Conservation (phyloP, 1,140 invertebrate species). For the Drosophila guanche region DNA sequence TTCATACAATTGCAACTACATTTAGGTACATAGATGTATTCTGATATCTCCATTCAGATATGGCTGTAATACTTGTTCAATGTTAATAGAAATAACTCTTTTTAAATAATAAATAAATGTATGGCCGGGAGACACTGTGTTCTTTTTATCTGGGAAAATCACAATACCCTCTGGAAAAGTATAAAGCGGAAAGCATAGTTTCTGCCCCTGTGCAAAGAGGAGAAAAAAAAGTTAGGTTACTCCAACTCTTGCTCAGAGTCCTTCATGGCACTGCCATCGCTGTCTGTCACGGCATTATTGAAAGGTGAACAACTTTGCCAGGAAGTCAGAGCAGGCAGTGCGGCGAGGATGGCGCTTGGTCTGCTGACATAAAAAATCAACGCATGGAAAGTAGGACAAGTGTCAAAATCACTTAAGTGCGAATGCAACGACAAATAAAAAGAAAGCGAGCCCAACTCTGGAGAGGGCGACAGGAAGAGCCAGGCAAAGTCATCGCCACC, state of each 20-base stretch:
- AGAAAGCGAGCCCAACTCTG: constrained; percentile 61
- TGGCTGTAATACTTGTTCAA: too few species aligned
- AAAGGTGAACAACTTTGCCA: constrained; percentile 76
- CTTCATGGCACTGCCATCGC: constrained; percentile 38
- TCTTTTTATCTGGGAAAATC: background rate
- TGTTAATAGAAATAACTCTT: too few species aligned
- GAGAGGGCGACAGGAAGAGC: constrained; percentile 19
- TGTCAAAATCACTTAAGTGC: constrained; percentile 81
- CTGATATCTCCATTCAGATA: too few species aligned
- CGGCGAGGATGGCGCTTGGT: constrained; percentile 3
- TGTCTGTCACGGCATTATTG: constrained; percentile 57
- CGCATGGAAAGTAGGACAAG: constrained; percentile 79
- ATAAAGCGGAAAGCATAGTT: constrained; percentile 8
- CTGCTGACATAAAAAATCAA: constrained; percentile 79
- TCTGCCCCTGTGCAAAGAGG: constrained; percentile 16
- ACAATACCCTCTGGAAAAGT: constrained; percentile 4
- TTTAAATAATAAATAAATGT: too few species aligned
- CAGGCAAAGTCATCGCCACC: constrained; percentile 38
- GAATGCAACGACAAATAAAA: constrained; percentile 77
- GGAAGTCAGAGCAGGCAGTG: constrained; percentile 18
- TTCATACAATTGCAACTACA: too few species aligned
- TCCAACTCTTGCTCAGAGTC: constrained; percentile 33
- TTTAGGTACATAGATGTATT: too few species aligned
- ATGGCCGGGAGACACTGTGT: too few species aligned
- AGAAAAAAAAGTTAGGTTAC: constrained; percentile 34